These are phyloP conservation scores for Pygoscelis antarcticus DNA, from an alignment of 2,113 vertebrate species.

Conservation along the genomic window DNA sequence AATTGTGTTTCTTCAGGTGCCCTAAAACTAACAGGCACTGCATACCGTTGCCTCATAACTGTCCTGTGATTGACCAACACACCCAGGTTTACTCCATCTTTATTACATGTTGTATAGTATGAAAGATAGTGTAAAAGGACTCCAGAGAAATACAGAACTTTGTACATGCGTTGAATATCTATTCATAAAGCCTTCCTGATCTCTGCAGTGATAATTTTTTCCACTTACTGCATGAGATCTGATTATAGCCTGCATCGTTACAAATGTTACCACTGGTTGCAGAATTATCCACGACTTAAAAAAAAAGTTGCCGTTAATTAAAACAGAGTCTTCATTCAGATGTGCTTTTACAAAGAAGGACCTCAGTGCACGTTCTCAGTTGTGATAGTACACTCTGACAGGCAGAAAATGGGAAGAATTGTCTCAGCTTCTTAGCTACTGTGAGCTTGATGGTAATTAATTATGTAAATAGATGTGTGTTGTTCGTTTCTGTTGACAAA, in stretches of 20 bases:
- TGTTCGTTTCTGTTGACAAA: constrained; percentile 15
- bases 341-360: constrained; percentile 5
- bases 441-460: background rate
- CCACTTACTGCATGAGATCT: background rate
- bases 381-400: background rate
- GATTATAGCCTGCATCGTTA: background rate
- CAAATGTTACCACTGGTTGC: constrained; percentile 21
- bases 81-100: background rate
- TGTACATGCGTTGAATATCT: background rate
- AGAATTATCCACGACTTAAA: background rate
- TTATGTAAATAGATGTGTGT: constrained; percentile 28
- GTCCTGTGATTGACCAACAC: background rate
- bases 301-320: constrained; percentile 3
- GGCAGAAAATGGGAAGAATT: constrained; percentile 47
- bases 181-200: background rate
- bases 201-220: background rate
- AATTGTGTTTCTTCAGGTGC: background rate
- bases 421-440: background rate
- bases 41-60: background rate
- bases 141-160: background rate
- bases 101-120: background rate
- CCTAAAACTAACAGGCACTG: background rate
- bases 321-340: constrained; percentile 29
- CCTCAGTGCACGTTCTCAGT: background rate
- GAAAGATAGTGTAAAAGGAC: background rate